phyloP scores from a whole-genome alignment of 2,113 vertebrate species.

The Caranx melampygus region DNA sequence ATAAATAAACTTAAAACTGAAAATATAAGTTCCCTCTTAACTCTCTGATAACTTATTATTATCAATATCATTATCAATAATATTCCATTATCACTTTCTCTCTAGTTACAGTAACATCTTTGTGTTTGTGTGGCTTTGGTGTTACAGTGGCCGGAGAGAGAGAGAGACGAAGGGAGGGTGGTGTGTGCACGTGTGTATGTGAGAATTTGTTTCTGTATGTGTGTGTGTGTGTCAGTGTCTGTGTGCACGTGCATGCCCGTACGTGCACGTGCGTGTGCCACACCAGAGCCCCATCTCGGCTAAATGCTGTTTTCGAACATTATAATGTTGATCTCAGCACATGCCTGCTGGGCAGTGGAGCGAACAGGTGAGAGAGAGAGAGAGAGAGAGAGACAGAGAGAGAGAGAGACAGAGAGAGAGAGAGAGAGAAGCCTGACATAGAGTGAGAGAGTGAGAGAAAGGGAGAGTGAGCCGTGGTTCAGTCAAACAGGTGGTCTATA shows the following conservation, averaged over 20 bases:
- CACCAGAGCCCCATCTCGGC: slow-evolving; percentile 73
- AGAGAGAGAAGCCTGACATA: slow-evolving; percentile 50
- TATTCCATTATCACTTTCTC: not conserved
- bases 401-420: slow-evolving; percentile 61
- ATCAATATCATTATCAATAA: too few species aligned
- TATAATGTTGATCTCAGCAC: slow-evolving; percentile 87
- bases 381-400: slow-evolving; percentile 42
- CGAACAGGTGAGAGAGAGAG: slow-evolving; percentile 79
- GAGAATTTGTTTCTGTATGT: not conserved
- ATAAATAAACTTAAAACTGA: too few species aligned
- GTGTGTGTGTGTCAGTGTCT: slow-evolving; percentile 29
- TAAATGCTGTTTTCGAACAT: slow-evolving; percentile 82
- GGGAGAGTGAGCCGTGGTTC: slow-evolving; percentile 55
- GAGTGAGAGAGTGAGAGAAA: slow-evolving; percentile 36
- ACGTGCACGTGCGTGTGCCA: slow-evolving; percentile 41
- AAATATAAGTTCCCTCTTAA: not conserved
- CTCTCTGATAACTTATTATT: not conserved
- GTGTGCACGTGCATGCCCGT: slow-evolving; percentile 24
- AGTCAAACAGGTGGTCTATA: slow-evolving; percentile 68
- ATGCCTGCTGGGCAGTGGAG: slow-evolving; percentile 82
- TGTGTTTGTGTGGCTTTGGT: slow-evolving; percentile 3
- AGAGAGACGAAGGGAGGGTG: slow-evolving; percentile 18
- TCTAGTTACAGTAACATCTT: not conserved
- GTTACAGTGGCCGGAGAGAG: slow-evolving; percentile 34
- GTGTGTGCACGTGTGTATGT: slow-evolving; percentile 11